These are phyloP conservation scores for Ictidomys tridecemlineatus DNA, from an alignment of 2,113 vertebrate genomes.

Conservation along the genomic window DNA sequence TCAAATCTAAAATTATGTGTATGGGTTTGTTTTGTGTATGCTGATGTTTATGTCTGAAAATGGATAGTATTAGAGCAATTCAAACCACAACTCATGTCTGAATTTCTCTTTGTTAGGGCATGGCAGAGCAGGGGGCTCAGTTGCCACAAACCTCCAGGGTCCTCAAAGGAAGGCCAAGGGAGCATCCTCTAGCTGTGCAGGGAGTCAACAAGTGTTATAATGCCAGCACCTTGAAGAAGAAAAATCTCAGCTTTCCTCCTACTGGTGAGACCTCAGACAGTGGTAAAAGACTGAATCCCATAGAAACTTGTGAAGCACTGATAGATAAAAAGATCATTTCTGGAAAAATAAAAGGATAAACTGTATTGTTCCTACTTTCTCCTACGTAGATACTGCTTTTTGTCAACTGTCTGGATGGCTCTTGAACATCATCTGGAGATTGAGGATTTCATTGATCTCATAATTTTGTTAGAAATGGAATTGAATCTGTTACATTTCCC, in stretches of 20 bases:
- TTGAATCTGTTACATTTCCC: no score
- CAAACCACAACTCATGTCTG: neutral
- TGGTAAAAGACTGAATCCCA: neutral
- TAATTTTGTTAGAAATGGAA: slow-evolving; percentile 49
- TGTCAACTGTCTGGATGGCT: neutral
- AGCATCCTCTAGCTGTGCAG: slow-evolving; percentile 97
- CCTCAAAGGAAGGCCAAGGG: slow-evolving; percentile 98
- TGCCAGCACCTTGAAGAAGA: slow-evolving; percentile 97
- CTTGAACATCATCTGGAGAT: neutral
- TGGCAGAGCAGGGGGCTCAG: slow-evolving; percentile 98
- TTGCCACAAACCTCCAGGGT: slow-evolving; percentile 98
- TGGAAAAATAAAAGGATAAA: neutral
- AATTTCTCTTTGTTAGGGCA: no score
- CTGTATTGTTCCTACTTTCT: neutral
- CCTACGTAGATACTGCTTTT: neutral
- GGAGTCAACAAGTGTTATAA: slow-evolving; percentile 98
- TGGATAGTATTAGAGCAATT: slow-evolving; percentile 36
- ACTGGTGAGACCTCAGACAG: slow-evolving; percentile 88
- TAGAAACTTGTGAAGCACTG: neutral
- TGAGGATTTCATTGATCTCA: neutral
- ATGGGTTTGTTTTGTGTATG: slow-evolving; percentile 34
- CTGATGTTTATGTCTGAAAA: slow-evolving; percentile 50
- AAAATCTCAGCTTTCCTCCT: slow-evolving; percentile 97
- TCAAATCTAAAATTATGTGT: neutral
- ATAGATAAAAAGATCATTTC: neutral